Evolutionary conservation across 1,140 invertebrate genomes (phyloP), one percentile per base, ranked within the genome.

Genomic region (Heliothis virescens): DNA sequence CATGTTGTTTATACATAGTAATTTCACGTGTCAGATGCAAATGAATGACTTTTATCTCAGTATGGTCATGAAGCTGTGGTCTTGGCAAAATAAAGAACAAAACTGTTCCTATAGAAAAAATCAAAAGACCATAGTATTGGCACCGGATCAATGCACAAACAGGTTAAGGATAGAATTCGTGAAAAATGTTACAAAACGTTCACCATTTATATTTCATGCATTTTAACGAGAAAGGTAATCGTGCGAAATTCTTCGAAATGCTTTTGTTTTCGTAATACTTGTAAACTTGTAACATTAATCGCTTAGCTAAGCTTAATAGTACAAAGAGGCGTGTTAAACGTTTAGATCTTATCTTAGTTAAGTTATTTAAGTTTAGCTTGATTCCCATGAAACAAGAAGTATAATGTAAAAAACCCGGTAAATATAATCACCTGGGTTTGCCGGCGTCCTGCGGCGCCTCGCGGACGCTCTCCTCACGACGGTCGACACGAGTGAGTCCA

Each of bases 401-500:
- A 9, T 9, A 26, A 41, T 4, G 16, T 41, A 18, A 34, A 4
- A 5, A 47, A 52, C 16, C 26, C 52, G 57, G 15, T 59, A 48
- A 29, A 16, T 50, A 48, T 88, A 80, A 95, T 41, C 34, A 41
- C 94, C 94, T 88, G 89, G 85, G 88, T 95, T 92, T 78, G 91
- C 89, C 75, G 93, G 89, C 90, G 91, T 90, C 85, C 89, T 86
- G 71, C 94, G 87, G 85, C 94, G 86, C 74, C 93, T 87, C 48
- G 92, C 93, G 67, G 92, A 90, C 16, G 94, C 93, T 84, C 94
- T 92, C 85, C 86, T 92, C 59, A 95, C 94, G 1, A 92, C 91
- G 9, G 91, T 92, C 9, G 94, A 91, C 29, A 94, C 92, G 41
- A 95, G 81, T 7, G 94, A 95, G 67, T 95, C 95, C 94, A 95